Evolutionary conservation across 2,888 invertebrate genomes (phyloP), one percentile per base, ranked within the genome.

Genomic region (Hydrotaea diabolus): DNA sequence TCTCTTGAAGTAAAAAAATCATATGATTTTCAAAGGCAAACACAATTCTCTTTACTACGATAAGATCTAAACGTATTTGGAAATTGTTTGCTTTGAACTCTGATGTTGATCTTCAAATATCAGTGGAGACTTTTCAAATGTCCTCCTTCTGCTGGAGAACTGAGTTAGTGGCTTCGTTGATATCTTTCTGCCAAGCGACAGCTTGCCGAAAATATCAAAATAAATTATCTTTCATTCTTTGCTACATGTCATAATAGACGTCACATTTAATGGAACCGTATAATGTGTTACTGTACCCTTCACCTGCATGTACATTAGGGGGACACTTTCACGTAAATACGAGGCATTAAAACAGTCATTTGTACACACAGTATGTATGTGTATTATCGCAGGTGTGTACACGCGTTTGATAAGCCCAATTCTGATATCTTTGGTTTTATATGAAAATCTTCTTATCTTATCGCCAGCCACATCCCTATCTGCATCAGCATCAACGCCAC

Each of bases 181-280:
- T 39, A 19, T 66, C 11, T 8, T 39, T 8, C 11, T n/a, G 19
- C 46, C 69, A 69, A 57, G 15, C 39, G 19, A 49, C 74, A 46
- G 5, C 26, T 62, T 31, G 7, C 31, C 7, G 31, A 46, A 74
- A 46, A 57, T 15, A 57, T 15, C 59, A 46, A 21, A 17, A 59
- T 23, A 53, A 43, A 53, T 43, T 39, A 72, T 79, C 66, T 71
- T 46, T 59, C n/a, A 36, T 78, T 77, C 19, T 72, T 31, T 31
- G 31, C 31, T 78, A 75, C 57, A 73, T 82, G 82, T 79, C 77
- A 71, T 77, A 57, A 80, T 26, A 74, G 77, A 85, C 79, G 82
- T 82, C 82, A 82, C 53, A 73, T 55, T 46, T 62, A 46, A 77
- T 31, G 72, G 73, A 43, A 66, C 80, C 66, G 13, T 31, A 76